phyloP scores from a whole-genome alignment of 1,140 invertebrate species.

The Leptinotarsa defecta region DNA sequence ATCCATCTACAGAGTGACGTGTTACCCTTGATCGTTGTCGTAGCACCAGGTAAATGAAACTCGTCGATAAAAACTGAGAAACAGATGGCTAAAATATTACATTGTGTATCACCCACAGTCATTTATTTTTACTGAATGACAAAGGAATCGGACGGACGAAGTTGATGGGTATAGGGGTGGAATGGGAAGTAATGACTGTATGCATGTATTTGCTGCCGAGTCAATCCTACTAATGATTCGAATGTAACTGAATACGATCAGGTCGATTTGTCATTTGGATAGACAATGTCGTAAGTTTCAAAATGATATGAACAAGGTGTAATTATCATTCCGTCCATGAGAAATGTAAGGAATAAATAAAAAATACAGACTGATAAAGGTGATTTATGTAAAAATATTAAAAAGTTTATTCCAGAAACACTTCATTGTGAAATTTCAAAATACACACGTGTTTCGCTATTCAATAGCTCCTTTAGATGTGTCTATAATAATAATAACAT shows the following conservation, averaged over 20 bases:
- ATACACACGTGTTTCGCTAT: too few relatives aligned
- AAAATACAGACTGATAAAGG: too few relatives aligned
- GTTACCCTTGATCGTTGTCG: conserved; percentile 37
- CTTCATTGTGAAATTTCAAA: too few relatives aligned
- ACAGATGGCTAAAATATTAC: conserved; percentile 26
- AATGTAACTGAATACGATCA: background rate
- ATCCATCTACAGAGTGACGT: conserved; percentile 48
- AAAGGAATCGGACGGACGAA: conserved; percentile 19
- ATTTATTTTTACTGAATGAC: conserved; percentile 22
- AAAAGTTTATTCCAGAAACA: too few relatives aligned
- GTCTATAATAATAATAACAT: too few relatives aligned
- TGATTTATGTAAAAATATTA: too few relatives aligned
- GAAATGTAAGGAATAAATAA: too few relatives aligned
- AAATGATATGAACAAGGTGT: too few relatives aligned
- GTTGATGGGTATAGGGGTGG: conserved; percentile 24
- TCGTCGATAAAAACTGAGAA: conserved; percentile 16
- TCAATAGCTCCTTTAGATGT: too few relatives aligned
- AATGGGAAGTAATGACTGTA: conserved; percentile 12
- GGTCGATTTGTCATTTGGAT: background rate
- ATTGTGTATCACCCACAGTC: conserved; percentile 26
- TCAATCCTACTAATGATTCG: background rate
- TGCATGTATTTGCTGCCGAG: background rate
- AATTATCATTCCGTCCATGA: too few relatives aligned
- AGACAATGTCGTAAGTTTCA: background rate
- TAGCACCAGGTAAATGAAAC: conserved; percentile 35